Base-by-base conservation (phyloP, 2,797 vertebrate genomes). In the Pangasius krempfi region DNA sequence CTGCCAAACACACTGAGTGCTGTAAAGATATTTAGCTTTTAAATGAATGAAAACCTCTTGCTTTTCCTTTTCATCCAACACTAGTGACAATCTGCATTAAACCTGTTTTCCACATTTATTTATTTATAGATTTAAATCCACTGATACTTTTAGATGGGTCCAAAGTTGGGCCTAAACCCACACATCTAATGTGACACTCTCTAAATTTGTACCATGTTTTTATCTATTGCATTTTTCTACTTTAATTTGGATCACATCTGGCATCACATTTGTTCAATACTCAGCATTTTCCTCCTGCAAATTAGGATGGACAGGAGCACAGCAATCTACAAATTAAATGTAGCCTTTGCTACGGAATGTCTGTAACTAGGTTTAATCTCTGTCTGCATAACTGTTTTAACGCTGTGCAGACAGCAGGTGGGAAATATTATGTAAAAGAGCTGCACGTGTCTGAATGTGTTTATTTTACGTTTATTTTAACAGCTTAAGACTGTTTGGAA, bases 341-440 rank as follows among this genome's bases (percentile, higher is more conserved):
- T 73, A 85, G 50, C 66, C 84, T 85, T 85, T 56, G 68, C 33
- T 44, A n/a, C 75, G 52, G 30, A 60, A 33, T 37, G 64, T 13
- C 83, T 54, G 7, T 52, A 44, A 54, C 64, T 16, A 47, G 14
- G 54, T 8, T 47, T 60, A 40, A 60, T 75, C 14, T 44, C 33
- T 86, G 70, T 60, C 84, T 86, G 37, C 75, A 60, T 60, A 60
- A 60, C 50, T 27, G 66, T 18, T 44, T 70, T 86, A 86, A 56
- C 14, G 1, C 25, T 75, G 84, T 75, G 25, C 70, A 86, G 50
- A 86, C 52, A 86, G 50, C 84, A 91, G 88, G 89, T 89, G 89
- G 91, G 37, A 89, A 79, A 90, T 75, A 89, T 89, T 90, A 91
- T n/a, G 58, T 87, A 85, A 70, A 30, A 52, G 33, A 54, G 44